A percentile compares a stretch with the other conserved stretches of the same genome.
Conservation (phyloP, 1,140 invertebrate species). For the Conopomorpha cramerella region DNA sequence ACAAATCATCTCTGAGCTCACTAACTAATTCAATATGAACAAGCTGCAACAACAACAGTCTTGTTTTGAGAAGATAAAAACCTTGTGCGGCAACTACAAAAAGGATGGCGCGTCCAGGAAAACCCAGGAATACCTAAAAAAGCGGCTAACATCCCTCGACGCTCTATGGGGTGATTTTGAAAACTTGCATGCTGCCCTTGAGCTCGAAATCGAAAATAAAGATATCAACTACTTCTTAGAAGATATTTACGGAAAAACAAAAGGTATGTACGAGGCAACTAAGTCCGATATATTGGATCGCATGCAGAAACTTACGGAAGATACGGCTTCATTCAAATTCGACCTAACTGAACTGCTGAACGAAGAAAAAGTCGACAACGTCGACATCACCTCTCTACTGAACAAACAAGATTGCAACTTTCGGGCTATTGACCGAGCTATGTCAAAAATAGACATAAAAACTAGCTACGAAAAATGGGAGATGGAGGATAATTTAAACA, state of each 20-base stretch:
- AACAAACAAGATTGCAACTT: slow-evolving; percentile 4
- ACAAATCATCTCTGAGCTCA: too few species aligned
- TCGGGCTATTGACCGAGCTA: neutral
- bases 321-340: neutral
- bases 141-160: slow-evolving; percentile 1
- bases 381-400: neutral
- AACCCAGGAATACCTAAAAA: slow-evolving; percentile 2
- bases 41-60: slow-evolving; percentile 1
- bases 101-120: slow-evolving; percentile 1
- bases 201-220: slow-evolving; percentile 2
- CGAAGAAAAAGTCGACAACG: neutral
- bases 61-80: slow-evolving; percentile 3
- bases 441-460: slow-evolving; percentile 2
- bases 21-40: neutral
- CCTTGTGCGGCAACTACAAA: slow-evolving; percentile 2
- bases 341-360: neutral
- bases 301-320: neutral
- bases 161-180: slow-evolving; percentile 2
- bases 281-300: neutral
- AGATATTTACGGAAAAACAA: slow-evolving; percentile 2
- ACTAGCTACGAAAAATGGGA: slow-evolving; percentile 2
- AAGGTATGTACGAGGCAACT: slow-evolving; percentile 1
- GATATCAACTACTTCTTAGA: slow-evolving; percentile 1
- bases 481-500: slow-evolving; percentile 1
- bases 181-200: neutral